phyloP scores from a whole-genome alignment of 2,888 invertebrate genomes.

The Latrodectus elegans region DNA sequence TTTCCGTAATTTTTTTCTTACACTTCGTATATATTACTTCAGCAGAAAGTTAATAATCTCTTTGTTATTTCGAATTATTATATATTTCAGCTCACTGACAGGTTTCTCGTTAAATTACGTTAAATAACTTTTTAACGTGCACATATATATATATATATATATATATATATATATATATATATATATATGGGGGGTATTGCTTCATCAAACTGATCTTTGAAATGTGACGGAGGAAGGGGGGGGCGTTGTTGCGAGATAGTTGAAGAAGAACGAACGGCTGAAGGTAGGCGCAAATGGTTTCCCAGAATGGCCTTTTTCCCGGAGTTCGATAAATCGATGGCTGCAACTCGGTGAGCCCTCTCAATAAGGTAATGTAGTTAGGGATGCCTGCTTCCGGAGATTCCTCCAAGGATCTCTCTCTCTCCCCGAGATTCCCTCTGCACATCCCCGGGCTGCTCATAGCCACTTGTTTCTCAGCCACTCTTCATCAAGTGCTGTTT shows the following conservation, averaged over 20 bases:
- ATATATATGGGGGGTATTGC: too few relatives aligned
- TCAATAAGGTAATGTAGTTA: conserved; percentile 62
- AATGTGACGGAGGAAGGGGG: neutral
- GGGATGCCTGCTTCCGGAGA: conserved; percentile 23
- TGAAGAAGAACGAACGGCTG: conserved; percentile 19
- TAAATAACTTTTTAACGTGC: too few relatives aligned
- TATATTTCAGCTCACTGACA: too few relatives aligned
- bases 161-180: too few relatives aligned
- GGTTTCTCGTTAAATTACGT: too few relatives aligned
- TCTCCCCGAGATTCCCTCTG: conserved; percentile 4
- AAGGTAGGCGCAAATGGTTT: conserved; percentile 54
- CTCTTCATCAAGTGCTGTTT: too few relatives aligned
- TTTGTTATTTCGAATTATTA: too few relatives aligned
- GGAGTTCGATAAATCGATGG: conserved; percentile 67
- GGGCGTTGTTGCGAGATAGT: conserved; percentile 11
- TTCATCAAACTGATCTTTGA: neutral
- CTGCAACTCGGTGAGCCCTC: conserved; percentile 13
- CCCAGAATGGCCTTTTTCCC: conserved; percentile 58
- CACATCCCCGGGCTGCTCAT: neutral
- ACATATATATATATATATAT: too few relatives aligned
- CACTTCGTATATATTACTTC: too few relatives aligned
- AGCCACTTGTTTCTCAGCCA: neutral
- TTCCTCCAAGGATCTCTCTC: conserved; percentile 29
- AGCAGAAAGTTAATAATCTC: too few relatives aligned
- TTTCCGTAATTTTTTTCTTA: too few relatives aligned